phyloP scores from a whole-genome alignment of 2,797 vertebrate genomes.

The Botia almorhae region DNA sequence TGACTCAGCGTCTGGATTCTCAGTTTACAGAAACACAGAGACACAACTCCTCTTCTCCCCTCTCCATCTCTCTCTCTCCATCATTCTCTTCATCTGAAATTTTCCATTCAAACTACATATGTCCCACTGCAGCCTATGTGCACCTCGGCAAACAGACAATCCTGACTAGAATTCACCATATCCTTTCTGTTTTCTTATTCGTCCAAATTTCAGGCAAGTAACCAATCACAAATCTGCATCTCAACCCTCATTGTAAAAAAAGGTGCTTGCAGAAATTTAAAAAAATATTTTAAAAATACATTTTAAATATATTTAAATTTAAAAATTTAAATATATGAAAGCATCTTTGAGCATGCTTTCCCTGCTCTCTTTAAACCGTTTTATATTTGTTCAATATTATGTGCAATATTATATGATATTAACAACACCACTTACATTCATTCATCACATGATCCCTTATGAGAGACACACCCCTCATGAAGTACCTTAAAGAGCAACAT shows the following conservation, averaged over 20 bases:
- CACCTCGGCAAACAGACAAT: not conserved
- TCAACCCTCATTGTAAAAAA: not conserved
- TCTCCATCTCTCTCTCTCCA: not conserved
- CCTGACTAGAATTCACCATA: not conserved
- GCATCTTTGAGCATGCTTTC: no score
- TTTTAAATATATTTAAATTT: no score
- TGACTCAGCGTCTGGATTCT: conserved; percentile 23
- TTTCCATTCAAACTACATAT: conserved; percentile 1
- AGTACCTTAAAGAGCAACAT: no score
- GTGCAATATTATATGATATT: no score
- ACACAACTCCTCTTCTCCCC: not conserved
- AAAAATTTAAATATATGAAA: no score
- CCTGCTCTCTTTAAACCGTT: no score
- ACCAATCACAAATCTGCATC: not conserved
- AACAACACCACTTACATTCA: no score
- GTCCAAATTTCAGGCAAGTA: not conserved
- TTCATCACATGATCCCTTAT: no score
- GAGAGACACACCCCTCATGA: no score
- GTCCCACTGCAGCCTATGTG: not conserved
- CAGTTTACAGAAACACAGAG: not conserved
- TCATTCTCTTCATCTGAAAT: not conserved
- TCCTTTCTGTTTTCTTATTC: not conserved
- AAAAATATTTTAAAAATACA: no score
- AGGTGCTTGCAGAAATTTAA: not conserved
- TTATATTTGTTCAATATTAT: no score